A percentile compares a stretch with the other conserved stretches of the same genome.
Conservation (phyloP, 2,888 invertebrate species). For the Eudasyphora cyanicolor region DNA sequence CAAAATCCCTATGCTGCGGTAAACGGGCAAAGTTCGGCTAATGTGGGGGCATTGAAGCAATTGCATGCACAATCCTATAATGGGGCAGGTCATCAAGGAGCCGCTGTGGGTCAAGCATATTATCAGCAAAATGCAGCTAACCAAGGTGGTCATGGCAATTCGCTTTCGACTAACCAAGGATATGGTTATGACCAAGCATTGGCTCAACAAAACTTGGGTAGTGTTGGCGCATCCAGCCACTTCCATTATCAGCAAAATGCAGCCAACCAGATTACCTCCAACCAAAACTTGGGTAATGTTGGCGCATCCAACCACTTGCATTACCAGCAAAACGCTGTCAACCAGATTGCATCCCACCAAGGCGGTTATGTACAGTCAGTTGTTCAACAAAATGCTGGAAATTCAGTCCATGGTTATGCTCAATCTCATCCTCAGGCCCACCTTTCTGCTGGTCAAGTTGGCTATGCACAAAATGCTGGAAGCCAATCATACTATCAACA, state of each 20-base stretch:
- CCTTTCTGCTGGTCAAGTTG: not conserved
- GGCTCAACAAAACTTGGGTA: not conserved
- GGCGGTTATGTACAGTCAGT: not conserved
- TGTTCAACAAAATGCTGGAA: not conserved
- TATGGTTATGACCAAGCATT: too few species aligned
- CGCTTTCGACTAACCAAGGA: too few species aligned
- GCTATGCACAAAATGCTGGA: too few species aligned
- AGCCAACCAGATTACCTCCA: too few species aligned
- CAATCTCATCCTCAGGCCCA: constrained; percentile 1
- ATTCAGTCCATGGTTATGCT: not conserved
- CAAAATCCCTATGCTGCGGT: not conserved
- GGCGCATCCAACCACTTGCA: not conserved
- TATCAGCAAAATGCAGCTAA: too few species aligned
- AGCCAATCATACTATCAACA: not conserved
- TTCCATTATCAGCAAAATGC: too few species aligned
- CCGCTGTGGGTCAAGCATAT: too few species aligned
- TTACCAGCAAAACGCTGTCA: not conserved
- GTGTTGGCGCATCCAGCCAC: not conserved
- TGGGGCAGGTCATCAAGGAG: too few species aligned
- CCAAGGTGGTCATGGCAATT: too few species aligned
- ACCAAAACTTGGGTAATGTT: not conserved
- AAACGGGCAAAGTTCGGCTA: too few species aligned
- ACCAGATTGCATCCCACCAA: not conserved
- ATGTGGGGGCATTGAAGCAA: too few species aligned
- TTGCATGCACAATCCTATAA: too few species aligned